A percentile compares a stretch with the other conserved stretches of the same genome.
Conservation (phyloP, 2,797 vertebrate genomes). For the Onychomys torridus region DNA sequence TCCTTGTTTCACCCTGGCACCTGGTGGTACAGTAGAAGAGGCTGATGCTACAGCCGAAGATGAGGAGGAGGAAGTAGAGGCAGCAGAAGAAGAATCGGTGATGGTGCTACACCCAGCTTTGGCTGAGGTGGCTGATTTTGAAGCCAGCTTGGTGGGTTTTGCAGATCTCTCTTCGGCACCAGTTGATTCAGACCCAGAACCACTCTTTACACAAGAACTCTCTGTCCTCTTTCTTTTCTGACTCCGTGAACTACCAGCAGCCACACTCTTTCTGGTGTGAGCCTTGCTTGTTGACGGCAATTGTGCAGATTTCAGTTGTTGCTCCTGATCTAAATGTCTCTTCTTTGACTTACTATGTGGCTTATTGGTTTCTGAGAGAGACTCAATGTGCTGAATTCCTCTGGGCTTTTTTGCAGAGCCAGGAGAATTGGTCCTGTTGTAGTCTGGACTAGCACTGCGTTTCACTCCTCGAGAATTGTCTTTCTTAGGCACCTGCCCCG, state of each 20-base stretch:
- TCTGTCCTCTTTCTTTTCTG: conserved; percentile 99
- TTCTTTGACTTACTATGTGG: conserved; percentile 95
- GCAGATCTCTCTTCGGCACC: conserved; percentile 96
- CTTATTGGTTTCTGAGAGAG: conserved; percentile 91
- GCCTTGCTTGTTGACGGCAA: conserved; percentile 94
- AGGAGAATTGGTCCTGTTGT: conserved; percentile 94
- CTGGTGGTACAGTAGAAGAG: conserved; percentile 92
- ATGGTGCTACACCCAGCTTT: conserved; percentile 99
- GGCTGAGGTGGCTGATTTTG: conserved; percentile 99
- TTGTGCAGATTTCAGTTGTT: conserved; percentile 88
- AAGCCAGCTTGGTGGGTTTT: conserved; percentile 99
- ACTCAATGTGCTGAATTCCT: conserved; percentile 91
- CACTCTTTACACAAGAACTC: conserved; percentile 93
- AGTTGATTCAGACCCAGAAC: conserved; percentile 94
- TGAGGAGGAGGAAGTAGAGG: conserved; percentile 98
- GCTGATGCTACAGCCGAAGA: conserved; percentile 95
- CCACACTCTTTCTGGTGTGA: conserved; percentile 95
- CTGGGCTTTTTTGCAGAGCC: conserved; percentile 97
- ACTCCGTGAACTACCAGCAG: conserved; percentile 92
- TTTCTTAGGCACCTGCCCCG: conserved; percentile 94
- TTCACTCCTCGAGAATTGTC: conserved; percentile 96
- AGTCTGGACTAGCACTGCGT: conserved; percentile 96
- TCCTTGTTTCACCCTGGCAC: conserved; percentile 98
- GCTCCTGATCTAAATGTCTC: conserved; percentile 94
- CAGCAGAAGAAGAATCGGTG: conserved; percentile 98